Base-by-base conservation (phyloP, 2,888 invertebrate species). In the Nymphalis c-album region DNA sequence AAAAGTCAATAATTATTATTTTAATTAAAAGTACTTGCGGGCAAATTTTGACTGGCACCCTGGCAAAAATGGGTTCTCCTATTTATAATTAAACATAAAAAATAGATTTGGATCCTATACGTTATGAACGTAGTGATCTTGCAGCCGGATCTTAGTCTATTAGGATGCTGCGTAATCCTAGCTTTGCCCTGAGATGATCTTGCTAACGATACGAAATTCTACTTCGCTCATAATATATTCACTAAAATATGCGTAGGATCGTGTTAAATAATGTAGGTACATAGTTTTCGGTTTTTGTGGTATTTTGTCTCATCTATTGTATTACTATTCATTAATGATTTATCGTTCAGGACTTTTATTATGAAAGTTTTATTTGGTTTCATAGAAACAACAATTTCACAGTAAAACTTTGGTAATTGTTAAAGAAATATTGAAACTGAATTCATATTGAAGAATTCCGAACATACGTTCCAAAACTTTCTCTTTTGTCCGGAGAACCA, bases 141-240 rank as follows among this genome's bases (percentile, higher is more conserved):
- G n/a, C n/a, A n/a, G n/a, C n/a, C n/a, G n/a, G n/a, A n/a, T n/a
- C n/a, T n/a, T n/a, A n/a, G n/a, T n/a, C n/a, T n/a, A n/a, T n/a
- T 55, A 35, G 31, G 31, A n/a, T 53, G 26, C 59, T 59, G 47
- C n/a, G 20, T 66, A 77, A 82, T 81, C 82, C 81, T 77, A 72
- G 68, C 76, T 71, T 79, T 80, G 81, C 75, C 77, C 77, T 75
- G 74, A 68, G 76, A 74, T 74, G 70, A 50, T 63, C 50, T 74
- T 75, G 72, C 79, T 81, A 83, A 86, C 78, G 81, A 81, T 76
- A 72, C 63, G 68, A 71, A 67, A 60, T 66, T 60, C 47, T 66
- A 20, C 20, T 46, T 59, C 18, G 10, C 46, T 10, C 20, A 51
- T 40, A 40, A 40, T 10, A 22, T 51, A 20, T 51, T 20, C 13